Base-by-base conservation (phyloP, 2,113 vertebrate genomes). In the Neogale vison region DNA sequence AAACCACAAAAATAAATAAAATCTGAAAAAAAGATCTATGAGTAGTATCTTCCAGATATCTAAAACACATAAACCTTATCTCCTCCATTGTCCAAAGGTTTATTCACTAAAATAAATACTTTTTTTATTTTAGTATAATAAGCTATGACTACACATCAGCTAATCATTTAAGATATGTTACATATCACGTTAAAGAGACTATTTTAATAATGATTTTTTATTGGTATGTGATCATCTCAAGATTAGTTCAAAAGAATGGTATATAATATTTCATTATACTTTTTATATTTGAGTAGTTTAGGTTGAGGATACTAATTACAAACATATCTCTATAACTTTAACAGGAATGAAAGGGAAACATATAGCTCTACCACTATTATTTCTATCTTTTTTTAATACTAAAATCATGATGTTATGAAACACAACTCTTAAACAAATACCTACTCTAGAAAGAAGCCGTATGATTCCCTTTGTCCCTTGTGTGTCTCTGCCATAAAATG, bases 21-120 rank as follows among this genome's bases (percentile, higher is more conserved):
- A 65, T 65, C 31, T 65, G 17, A 1, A 34, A 34, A 65, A 65
- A 65, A 65, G 69, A 97, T 87, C 97, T 96, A 81, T 11, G 6
- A 97, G 23, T 89, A 26, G 72, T 88, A 96, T 95, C 59, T 95
- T 34, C 50, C 61, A 98, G 84, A 50, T 47, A 93, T 82, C 29
- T 97, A 63, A 50, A 98, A 95, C 47, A 96, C 93, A 50, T 7
- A 87, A 97, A 95, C 79, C 63, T 87, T 65, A 85, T 97, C 97
- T 97, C 63, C 81, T 97, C 63, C 81, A 95, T 21, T 97, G 90
- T 82, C 96, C 88, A 97, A 95, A 96, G 84, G 83, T 96, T 98
- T 95, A 96, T 90, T 97, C 77, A 93, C 86, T 85, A 94, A 96
- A 95, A 96, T 10, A 98, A 93, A 97, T 63, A 96, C 15, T 79